Conservation (phyloP, 2,888 invertebrate genomes). For the Phengaris arion region DNA sequence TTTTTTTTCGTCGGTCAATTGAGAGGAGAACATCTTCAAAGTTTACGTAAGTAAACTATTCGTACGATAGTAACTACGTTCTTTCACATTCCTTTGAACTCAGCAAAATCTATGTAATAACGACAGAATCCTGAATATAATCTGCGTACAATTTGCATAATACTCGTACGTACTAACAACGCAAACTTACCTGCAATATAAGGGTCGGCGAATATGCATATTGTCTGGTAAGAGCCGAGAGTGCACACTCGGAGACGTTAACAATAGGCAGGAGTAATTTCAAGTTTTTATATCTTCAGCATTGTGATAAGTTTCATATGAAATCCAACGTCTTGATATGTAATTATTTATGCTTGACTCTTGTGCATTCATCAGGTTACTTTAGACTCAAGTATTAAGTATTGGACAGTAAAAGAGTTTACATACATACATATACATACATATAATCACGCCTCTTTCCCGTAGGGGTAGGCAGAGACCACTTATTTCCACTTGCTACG, state of each 20-base stretch:
- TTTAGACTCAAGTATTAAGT: neutral
- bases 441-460: too few relatives aligned
- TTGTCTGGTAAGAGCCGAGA: constrained; percentile 57
- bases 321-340: constrained; percentile 7
- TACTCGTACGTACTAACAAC: constrained; percentile 28
- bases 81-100: neutral
- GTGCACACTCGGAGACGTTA: constrained; percentile 53
- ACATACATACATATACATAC: too few relatives aligned
- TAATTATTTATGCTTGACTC: neutral
- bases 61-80: too few relatives aligned
- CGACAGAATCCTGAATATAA: neutral
- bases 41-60: too few relatives aligned
- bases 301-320: constrained; percentile 24
- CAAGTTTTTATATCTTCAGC: constrained; percentile 51
- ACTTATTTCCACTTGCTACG: too few relatives aligned
- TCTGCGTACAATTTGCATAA: constrained; percentile 21
- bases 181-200: constrained; percentile 37
- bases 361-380: neutral
- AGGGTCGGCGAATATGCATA: constrained; percentile 59
- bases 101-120: neutral
- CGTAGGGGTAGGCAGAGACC: too few relatives aligned
- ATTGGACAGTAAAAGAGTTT: too few relatives aligned
- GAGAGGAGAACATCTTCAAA: too few relatives aligned
- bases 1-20: too few relatives aligned
- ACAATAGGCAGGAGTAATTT: constrained; percentile 63